Conservation (phyloP, 2,888 invertebrate genomes). For the Drosophila yooni region DNA sequence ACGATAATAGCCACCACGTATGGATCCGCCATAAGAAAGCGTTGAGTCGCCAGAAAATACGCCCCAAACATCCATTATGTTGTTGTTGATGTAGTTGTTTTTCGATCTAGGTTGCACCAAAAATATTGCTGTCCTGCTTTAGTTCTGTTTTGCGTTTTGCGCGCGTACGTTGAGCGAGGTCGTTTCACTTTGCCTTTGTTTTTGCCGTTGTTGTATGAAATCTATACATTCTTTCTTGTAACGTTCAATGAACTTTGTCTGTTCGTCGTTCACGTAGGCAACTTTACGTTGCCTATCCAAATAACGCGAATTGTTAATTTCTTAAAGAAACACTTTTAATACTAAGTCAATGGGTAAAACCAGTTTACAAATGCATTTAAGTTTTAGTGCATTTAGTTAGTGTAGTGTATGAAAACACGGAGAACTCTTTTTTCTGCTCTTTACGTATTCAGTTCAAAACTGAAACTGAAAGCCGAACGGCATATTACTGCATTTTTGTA, state of each 20-base stretch:
- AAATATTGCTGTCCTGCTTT: constrained; percentile 16
- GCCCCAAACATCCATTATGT: constrained; percentile 86
- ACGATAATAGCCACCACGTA: constrained; percentile 85
- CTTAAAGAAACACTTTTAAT: constrained; percentile 37
- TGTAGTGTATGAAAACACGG: constrained; percentile 16
- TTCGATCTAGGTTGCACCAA: constrained; percentile 39
- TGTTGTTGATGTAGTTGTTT: constrained; percentile 18
- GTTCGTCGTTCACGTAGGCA: constrained; percentile 41
- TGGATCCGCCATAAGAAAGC: constrained; percentile 86
- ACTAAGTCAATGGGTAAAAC: constrained; percentile 58
- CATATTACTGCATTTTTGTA: constrained; percentile 72
- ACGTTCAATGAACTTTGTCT: constrained; percentile 71
- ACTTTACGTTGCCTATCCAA: constrained; percentile 39
- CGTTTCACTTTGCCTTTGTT: constrained; percentile 71
- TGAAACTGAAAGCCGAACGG: constrained; percentile 72
- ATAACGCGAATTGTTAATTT: constrained; percentile 34
- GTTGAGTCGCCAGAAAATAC: constrained; percentile 86
- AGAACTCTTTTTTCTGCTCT: constrained; percentile 38
- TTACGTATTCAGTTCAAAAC: constrained; percentile 55
- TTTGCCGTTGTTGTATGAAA: constrained; percentile 23
- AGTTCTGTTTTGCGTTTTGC: constrained; percentile 36
- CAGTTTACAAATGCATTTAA: constrained; percentile 58
- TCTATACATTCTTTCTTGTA: constrained; percentile 34
- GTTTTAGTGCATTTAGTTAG: constrained; percentile 44
- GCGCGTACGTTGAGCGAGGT: constrained; percentile 73